Conservation (phyloP, 2,888 invertebrate species). For the Stenchaetothrips biformis region DNA sequence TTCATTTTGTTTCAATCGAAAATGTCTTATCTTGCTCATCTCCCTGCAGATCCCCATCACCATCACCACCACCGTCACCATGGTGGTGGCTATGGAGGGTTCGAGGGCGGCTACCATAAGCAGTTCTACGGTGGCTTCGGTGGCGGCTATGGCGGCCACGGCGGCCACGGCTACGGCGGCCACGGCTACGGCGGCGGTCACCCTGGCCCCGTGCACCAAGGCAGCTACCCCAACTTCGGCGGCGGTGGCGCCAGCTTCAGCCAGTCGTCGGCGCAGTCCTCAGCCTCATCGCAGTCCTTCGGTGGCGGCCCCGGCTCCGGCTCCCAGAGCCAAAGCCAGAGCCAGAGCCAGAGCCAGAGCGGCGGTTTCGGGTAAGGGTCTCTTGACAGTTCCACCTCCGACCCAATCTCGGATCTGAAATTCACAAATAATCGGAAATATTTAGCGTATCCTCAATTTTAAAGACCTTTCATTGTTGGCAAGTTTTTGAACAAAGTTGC, state of each 20-base stretch:
- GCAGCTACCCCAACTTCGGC: background rate
- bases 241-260: constrained; percentile 17
- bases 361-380: background rate
- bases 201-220: background rate
- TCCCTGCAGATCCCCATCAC: background rate
- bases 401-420: no score
- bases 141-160: background rate
- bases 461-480: no score
- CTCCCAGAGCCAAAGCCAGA: background rate
- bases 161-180: background rate
- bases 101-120: background rate
- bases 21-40: background rate
- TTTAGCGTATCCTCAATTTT: no score
- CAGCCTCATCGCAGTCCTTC: background rate
- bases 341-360: background rate
- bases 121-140: background rate
- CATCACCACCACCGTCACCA: background rate
- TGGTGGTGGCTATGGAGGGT: background rate
- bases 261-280: background rate
- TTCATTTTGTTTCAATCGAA: background rate
- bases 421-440: no score
- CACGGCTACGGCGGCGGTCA: background rate
- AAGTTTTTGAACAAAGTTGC: no score
- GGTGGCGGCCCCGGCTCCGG: background rate
- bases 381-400: no score